Evolutionary conservation across 2,113 vertebrate species (phyloP).

Genomic region (Leucosticte australis): DNA sequence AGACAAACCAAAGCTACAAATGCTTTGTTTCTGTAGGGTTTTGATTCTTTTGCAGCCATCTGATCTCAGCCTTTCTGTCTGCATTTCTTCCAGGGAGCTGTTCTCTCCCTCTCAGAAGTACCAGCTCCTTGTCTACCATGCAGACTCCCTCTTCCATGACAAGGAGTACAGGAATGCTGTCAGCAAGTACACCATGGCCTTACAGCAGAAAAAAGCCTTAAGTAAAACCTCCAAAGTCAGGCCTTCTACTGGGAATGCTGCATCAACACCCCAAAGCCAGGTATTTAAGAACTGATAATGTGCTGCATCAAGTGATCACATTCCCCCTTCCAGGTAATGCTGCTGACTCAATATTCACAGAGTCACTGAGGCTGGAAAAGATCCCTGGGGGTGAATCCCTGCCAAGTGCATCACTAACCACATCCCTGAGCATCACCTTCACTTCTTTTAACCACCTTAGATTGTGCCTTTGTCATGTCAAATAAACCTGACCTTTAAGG

Average conservation of each 20-base stretch:
- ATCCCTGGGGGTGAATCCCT: neutral
- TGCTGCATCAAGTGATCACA: neutral
- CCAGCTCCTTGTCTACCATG: conserved; percentile 95
- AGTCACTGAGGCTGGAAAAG: neutral
- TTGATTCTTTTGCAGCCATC: neutral
- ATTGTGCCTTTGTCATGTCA: neutral
- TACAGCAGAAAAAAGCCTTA: conserved; percentile 97
- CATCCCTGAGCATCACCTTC: neutral
- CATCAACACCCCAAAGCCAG: conserved; percentile 90
- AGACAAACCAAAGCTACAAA: neutral
- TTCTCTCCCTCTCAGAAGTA: conserved; percentile 97
- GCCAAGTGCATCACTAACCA: neutral
- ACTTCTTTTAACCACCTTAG: neutral
- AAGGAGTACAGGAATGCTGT: conserved; percentile 98
- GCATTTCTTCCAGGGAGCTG: conserved; percentile 80
- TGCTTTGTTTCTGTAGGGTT: neutral
- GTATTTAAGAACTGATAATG: conserved; percentile 56
- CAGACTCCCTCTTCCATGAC: conserved; percentile 96
- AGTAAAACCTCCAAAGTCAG: conserved; percentile 98
- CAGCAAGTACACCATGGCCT: conserved; percentile 95
- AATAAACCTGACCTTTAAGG: neutral
- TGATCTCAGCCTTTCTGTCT: neutral
- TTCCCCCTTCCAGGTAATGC: fast-evolving
- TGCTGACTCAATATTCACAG: neutral
- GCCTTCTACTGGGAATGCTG: conserved; percentile 87